These are phyloP conservation scores for Butorides virescens DNA, from an alignment of 2,113 vertebrate genomes.

Conservation along the genomic window DNA sequence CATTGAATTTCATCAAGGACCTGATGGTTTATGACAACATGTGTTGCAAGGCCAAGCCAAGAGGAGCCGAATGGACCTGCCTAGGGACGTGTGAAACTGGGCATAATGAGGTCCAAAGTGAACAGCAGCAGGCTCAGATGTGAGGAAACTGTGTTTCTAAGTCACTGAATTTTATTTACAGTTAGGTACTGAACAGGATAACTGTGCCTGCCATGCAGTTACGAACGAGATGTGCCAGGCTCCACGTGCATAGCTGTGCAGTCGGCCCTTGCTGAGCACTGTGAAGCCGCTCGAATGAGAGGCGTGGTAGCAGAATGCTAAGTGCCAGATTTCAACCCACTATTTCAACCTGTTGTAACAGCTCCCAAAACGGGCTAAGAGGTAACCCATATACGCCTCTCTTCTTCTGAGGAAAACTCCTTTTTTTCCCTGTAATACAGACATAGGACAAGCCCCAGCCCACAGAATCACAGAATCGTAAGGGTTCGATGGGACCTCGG, in stretches of 20 bases:
- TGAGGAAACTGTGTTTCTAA: neutral
- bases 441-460: neutral
- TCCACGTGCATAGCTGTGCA: fast-evolving
- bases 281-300: neutral
- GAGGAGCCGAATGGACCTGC: neutral
- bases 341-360: neutral
- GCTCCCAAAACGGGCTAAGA: neutral
- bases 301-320: neutral
- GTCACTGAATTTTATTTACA: neutral
- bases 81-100: neutral
- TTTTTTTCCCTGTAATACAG: neutral
- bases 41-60: neutral
- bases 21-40: neutral
- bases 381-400: fast-evolving
- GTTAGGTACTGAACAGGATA: neutral
- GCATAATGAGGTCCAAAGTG: neutral
- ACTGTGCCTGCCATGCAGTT: neutral
- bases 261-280: neutral
- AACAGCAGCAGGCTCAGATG: neutral
- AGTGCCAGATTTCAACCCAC: neutral
- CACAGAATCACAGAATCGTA: too few species aligned
- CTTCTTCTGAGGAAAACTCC: neutral
- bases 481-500: too few species aligned
- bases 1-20: neutral
- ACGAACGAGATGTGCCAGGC: neutral